Conservation (phyloP, 2,113 vertebrate species). For the Lampris megalopsis region DNA sequence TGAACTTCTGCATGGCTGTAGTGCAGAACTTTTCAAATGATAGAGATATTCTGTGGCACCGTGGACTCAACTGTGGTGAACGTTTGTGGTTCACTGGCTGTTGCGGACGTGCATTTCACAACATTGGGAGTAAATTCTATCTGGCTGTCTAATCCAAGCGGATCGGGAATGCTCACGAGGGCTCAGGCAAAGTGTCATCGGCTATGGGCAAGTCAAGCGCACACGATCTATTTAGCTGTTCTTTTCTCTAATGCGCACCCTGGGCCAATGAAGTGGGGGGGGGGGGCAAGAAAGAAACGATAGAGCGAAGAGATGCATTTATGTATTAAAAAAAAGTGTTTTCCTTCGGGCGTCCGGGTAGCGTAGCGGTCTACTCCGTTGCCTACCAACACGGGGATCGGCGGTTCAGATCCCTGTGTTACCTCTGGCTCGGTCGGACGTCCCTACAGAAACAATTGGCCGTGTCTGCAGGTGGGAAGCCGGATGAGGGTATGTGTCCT, state of each 20-base stretch:
- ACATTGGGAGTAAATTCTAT: constrained; percentile 64
- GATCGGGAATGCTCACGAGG: constrained; percentile 65
- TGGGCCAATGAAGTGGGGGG: not conserved
- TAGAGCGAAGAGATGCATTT: not conserved
- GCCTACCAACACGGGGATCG: too few relatives aligned
- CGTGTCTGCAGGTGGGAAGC: too few relatives aligned
- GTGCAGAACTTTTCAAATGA: constrained; percentile 27
- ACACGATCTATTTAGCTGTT: constrained; percentile 75
- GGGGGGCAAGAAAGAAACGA: not conserved
- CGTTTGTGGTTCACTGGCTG: constrained; percentile 63
- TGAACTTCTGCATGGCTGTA: not conserved
- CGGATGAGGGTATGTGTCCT: too few relatives aligned
- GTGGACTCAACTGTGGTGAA: constrained; percentile 30
- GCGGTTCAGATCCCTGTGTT: too few relatives aligned
- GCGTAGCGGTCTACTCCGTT: too few relatives aligned
- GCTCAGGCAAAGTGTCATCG: constrained; percentile 65
- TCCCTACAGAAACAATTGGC: too few relatives aligned
- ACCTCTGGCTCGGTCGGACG: too few relatives aligned
- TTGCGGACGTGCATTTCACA: constrained; percentile 50
- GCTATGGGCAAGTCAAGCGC: constrained; percentile 68
- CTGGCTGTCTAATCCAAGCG: constrained; percentile 71
- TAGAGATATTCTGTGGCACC: constrained; percentile 58
- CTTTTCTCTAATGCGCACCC: constrained; percentile 54
- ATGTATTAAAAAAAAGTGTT: constrained; percentile 56
- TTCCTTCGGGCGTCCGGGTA: too few relatives aligned